Evolutionary conservation across 2,888 invertebrate genomes (phyloP).

Genomic region (Craniophora ligustri): DNA sequence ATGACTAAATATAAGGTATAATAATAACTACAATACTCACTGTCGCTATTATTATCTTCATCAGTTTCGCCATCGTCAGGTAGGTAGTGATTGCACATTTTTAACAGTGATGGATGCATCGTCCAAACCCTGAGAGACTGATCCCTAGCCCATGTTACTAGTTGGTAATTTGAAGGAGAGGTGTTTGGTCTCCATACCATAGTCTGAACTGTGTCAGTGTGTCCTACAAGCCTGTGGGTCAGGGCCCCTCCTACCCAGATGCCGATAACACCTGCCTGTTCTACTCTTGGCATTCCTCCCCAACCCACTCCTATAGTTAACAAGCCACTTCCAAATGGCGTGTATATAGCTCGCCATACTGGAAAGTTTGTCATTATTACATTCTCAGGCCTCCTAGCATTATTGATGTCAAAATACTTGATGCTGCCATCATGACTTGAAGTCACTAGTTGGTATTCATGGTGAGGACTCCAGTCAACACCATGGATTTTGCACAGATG

Average conservation of each 20-base stretch:
- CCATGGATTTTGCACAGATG: conserved; percentile 97
- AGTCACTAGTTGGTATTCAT: conserved; percentile 95
- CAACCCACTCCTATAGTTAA: conserved; percentile 97
- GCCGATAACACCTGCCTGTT: conserved; percentile 90
- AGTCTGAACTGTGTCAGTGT: conserved; percentile 97
- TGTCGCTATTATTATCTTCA: conserved; percentile 85
- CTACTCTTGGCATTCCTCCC: conserved; percentile 93
- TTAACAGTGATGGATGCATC: conserved; percentile 95
- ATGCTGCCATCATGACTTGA: conserved; percentile 98
- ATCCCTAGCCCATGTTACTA: conserved; percentile 98
- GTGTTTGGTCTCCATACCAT: conserved; percentile 96
- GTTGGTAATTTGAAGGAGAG: conserved; percentile 92
- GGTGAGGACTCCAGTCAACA: conserved; percentile 97
- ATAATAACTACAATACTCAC: conserved; percentile 63
- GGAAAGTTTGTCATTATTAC: conserved; percentile 95
- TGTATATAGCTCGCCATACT: conserved; percentile 97
- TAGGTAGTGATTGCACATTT: conserved; percentile 91
- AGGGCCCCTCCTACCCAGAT: conserved; percentile 90
- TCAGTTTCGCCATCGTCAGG: conserved; percentile 90
- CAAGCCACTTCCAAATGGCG: conserved; percentile 97
- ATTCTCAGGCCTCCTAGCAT: conserved; percentile 94
- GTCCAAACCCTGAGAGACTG: conserved; percentile 97
- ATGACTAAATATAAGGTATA: too few relatives aligned
- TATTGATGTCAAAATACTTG: conserved; percentile 97
- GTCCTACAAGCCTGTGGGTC: conserved; percentile 97